These are phyloP conservation scores for Syngnathoides biaculeatus DNA, from an alignment of 2,113 vertebrate genomes.

Conservation along the genomic window DNA sequence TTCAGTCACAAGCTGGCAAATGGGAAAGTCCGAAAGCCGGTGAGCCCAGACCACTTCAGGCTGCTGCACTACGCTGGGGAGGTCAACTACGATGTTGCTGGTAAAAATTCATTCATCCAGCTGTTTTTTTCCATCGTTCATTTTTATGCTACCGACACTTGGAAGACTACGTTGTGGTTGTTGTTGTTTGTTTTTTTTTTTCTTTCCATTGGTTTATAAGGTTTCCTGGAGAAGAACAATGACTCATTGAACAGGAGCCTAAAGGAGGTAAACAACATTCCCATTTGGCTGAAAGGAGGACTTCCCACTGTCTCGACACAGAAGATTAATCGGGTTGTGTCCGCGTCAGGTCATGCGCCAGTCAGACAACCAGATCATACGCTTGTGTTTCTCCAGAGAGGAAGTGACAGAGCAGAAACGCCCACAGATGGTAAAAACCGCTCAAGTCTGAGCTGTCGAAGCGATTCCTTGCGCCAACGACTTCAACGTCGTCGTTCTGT, in stretches of 20 bases:
- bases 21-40: constrained; percentile 85
- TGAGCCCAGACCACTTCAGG: constrained; percentile 90
- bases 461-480: background rate
- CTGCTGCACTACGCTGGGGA: constrained; percentile 94
- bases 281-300: constrained; percentile 3
- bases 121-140: no score
- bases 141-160: background rate
- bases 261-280: constrained; percentile 84
- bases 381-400: constrained; percentile 84
- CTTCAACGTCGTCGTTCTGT: background rate
- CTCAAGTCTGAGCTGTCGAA: background rate
- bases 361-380: constrained; percentile 86
- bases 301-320: constrained; percentile 25
- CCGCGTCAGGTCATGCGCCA: constrained; percentile 85
- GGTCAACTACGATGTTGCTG: constrained; percentile 91
- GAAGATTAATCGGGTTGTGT: constrained; percentile 33
- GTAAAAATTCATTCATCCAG: constrained; percentile 54
- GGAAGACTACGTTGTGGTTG: background rate
- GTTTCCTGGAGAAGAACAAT: constrained; percentile 97
- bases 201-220: constrained; percentile 64
- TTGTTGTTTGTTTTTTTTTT: no score
- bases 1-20: constrained; percentile 92
- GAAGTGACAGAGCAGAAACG: constrained; percentile 92
- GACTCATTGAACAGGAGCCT: constrained; percentile 93
- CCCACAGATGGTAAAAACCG: constrained; percentile 90